These are phyloP conservation scores for Atopsyche davidsoni DNA, from an alignment of 1,140 invertebrate genomes.

Conservation along the genomic window DNA sequence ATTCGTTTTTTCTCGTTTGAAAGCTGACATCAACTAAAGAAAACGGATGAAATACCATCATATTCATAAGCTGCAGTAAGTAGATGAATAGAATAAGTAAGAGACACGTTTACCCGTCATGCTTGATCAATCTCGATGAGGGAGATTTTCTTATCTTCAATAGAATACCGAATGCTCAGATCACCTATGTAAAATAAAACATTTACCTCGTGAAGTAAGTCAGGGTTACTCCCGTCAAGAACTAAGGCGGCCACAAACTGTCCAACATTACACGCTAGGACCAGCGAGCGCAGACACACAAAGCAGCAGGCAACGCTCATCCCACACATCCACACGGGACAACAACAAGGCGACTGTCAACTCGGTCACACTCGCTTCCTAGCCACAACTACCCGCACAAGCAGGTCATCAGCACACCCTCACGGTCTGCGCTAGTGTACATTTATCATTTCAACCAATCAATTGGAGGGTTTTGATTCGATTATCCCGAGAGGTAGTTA, in stretches of 20 bases:
- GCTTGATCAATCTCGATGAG: conserved; percentile 30
- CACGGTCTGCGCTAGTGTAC: no score
- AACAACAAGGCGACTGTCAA: neutral
- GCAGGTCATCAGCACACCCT: no score
- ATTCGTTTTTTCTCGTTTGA: no score
- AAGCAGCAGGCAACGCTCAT: no score
- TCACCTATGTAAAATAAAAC: conserved; percentile 27
- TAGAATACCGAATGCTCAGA: conserved; percentile 27
- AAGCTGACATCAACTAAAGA: no score
- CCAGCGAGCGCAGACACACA: neutral
- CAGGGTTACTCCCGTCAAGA: conserved; percentile 17
- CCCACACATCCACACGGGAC: neutral
- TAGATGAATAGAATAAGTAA: conserved; percentile 21
- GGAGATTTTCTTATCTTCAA: conserved; percentile 30
- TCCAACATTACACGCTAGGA: conserved; percentile 13
- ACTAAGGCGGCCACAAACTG: conserved; percentile 21
- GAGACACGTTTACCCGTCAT: conserved; percentile 27
- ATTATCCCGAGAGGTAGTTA: no score
- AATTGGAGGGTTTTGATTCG: no score
- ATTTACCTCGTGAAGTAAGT: conserved; percentile 29
- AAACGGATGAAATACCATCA: no score
- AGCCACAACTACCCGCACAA: no score
- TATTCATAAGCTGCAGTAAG: no score
- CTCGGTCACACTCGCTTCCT: neutral
- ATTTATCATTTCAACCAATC: no score